A percentile compares a stretch with the other conserved stretches of the same genome.
These are phyloP conservation scores for Tenthredo scrophulariae DNA, from an alignment of 2,888 invertebrate genomes.

Conservation along the genomic window DNA sequence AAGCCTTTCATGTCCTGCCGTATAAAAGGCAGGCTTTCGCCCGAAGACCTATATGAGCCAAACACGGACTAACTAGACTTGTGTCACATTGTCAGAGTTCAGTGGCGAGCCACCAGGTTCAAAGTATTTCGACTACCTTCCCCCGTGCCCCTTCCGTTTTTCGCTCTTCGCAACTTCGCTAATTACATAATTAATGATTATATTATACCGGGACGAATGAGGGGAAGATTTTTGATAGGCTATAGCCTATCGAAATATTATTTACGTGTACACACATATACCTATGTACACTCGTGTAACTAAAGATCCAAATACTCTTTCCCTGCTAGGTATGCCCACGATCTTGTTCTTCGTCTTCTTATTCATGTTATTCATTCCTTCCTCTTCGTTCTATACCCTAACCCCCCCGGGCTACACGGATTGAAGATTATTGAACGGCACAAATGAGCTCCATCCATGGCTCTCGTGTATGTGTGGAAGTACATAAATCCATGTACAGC, in stretches of 20 bases:
- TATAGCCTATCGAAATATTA: no score
- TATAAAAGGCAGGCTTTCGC: slow-evolving; percentile 39
- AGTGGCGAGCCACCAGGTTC: slow-evolving; percentile 31
- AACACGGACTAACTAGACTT: slow-evolving; percentile 7
- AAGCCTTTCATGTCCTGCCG: slow-evolving; percentile 56
- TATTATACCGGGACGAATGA: background rate
- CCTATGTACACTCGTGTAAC: background rate
- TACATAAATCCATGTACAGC: background rate
- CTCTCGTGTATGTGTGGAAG: background rate
- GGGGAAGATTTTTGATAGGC: background rate
- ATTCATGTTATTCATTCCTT: background rate
- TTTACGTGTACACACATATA: background rate
- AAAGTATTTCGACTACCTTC: background rate
- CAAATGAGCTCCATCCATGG: slow-evolving; percentile 44
- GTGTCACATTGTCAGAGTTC: slow-evolving; percentile 32
- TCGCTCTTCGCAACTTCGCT: background rate
- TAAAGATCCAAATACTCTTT: background rate
- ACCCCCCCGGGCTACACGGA: background rate
- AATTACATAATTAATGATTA: slow-evolving; percentile 8
- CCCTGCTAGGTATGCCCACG: background rate
- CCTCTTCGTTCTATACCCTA: background rate
- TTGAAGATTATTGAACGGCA: slow-evolving; percentile 51
- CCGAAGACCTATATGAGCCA: slow-evolving; percentile 13
- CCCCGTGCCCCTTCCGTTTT: background rate
- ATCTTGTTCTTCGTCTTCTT: background rate